Evolutionary conservation across 1,140 invertebrate species (phyloP).

Genomic region (Cydia pomonella): DNA sequence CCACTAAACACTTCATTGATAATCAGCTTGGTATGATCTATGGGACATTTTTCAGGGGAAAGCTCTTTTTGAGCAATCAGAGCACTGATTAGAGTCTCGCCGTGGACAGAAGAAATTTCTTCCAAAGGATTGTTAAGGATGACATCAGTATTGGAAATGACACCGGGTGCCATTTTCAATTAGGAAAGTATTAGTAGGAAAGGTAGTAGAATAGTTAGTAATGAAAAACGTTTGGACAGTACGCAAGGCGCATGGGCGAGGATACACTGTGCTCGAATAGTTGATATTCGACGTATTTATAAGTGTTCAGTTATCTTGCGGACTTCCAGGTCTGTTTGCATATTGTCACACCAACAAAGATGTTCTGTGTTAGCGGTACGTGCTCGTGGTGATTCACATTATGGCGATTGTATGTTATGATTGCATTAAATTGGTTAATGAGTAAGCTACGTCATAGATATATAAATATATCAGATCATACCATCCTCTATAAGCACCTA

Average conservation of each 20-base stretch:
- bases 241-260: conserved; percentile 49
- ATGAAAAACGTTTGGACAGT: conserved; percentile 38
- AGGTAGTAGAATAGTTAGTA: conserved; percentile 33
- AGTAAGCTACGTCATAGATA: background rate
- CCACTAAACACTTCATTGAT: background rate
- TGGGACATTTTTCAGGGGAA: conserved; percentile 54
- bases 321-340: conserved; percentile 28
- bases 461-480: background rate
- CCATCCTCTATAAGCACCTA: too few relatives aligned
- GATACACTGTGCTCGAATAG: conserved; percentile 58
- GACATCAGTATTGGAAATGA: conserved; percentile 58
- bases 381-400: conserved; percentile 18
- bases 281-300: conserved; percentile 65
- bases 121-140: conserved; percentile 53
- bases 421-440: background rate
- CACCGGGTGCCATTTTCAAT: conserved; percentile 68
- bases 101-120: conserved; percentile 40
- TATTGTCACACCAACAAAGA: background rate
- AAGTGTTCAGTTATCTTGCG: conserved; percentile 62
- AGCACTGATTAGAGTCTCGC: conserved; percentile 47
- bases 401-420: background rate
- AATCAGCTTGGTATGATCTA: conserved; percentile 44
- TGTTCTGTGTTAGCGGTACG: background rate
- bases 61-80: conserved; percentile 38
- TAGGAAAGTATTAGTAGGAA: conserved; percentile 10